Conservation (phyloP, 2,113 vertebrate species). For the Apaloderma vittatum region DNA sequence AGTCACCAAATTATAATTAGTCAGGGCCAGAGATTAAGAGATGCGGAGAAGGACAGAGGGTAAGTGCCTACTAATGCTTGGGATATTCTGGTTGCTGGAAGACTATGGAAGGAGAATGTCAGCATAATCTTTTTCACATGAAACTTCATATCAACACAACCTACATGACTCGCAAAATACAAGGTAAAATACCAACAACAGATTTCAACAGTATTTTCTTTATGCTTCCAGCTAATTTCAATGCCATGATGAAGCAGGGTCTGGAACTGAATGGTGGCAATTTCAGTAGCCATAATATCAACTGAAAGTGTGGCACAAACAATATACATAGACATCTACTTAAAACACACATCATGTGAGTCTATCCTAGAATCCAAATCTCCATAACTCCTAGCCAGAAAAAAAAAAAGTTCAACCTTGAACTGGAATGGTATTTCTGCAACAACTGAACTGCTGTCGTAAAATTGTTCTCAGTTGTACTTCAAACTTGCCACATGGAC, state of each 20-base stretch:
- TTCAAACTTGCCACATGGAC: conserved; percentile 38
- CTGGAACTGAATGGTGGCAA: not conserved
- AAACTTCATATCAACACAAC: not conserved
- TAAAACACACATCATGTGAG: not conserved
- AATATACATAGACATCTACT: not conserved
- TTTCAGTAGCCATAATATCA: not conserved
- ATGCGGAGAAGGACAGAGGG: accelerated
- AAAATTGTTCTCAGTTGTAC: not conserved
- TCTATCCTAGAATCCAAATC: not conserved
- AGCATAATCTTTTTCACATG: not conserved
- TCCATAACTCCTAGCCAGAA: not conserved
- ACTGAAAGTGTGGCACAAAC: not conserved
- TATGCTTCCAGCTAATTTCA: not conserved
- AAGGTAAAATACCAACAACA: not conserved
- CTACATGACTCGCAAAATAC: not conserved
- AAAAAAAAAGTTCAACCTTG: not conserved
- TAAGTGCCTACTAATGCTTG: not conserved
- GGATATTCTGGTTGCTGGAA: not conserved
- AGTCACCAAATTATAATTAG: not conserved
- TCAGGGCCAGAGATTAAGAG: not conserved
- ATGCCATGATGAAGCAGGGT: not conserved
- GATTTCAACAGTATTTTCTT: not conserved
- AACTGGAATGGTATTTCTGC: not conserved
- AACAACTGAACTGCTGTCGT: not conserved
- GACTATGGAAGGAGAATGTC: not conserved